Evolutionary conservation across 1,140 invertebrate species (phyloP), one percentile per base, ranked within the genome.

Genomic region (Brachionus koreanus): DNA sequence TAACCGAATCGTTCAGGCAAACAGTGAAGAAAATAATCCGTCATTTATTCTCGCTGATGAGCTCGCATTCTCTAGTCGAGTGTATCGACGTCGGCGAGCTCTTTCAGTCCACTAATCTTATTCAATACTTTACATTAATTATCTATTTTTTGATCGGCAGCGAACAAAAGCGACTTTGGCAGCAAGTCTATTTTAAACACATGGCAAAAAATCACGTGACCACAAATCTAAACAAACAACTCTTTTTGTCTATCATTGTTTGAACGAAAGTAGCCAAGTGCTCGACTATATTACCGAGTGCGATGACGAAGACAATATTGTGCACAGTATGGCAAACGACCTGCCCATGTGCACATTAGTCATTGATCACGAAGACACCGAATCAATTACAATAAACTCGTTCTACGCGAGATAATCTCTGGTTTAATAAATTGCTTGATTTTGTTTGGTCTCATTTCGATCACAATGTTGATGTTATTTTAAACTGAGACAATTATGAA

Each of bases 301-400:
- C 16, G 33, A 13, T 10, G 43, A 23, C 3, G n/a, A n/a, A n/a
- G 42, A 5, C 19, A 35, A 79, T 1, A 43, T 74, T 29, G 35
- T 23, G 35, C 0, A 1, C 13, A 1, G 49, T 0, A 79, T 79
- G 16, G 76, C 46, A 1, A 7, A 9, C 0, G 76, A 82, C 16
- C 33, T 82, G 3, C 77, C 77, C 2, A 9, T 82, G 9, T 82
- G 77, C 46, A 65, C 57, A n/a, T 33, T 82, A n/a, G 29, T 82
- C 3, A 57, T 82, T 25, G 77, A 82, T 35, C 77, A 82, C 42
- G 77, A 82, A 39, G 65, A 82, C 39, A 7, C 6, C 13, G 77
- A 82, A 35, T 82, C 9, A 42, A n/a, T 33, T 82, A 67, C 19
- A 82, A 82, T 19, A 33, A 61, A 65, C 10, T 33, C 57, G 33